Evolutionary conservation across 2,888 invertebrate species (phyloP), one percentile per base, ranked within the genome.

Genomic region (Drosophila anceps): DNA sequence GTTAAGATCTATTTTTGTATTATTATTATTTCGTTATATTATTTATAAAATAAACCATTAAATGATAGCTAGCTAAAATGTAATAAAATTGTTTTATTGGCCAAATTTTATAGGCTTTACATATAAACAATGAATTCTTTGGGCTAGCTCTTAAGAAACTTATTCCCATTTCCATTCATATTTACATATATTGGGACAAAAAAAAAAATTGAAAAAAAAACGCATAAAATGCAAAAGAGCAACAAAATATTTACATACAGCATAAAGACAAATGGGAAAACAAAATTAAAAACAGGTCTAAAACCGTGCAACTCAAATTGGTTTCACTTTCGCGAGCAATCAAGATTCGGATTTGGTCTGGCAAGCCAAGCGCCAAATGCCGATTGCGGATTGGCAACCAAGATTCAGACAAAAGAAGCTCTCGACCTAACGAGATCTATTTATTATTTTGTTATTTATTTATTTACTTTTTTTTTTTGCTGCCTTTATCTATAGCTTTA

Each of bases 251-350:
- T 55, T 63, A 13, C 43, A 54, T 37, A n/a, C n/a, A 66, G 50
- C 59, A 20, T 46, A 12, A 24, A 41, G 13, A 29, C 29, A 44
- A 58, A 35, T 13, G 1, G n/a, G 27, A 15, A 35, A 37, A 46
- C 13, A 46, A 37, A 18, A 46, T 35, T 12, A 8, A 63, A 73
- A 73, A 69, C 64, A 39, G 64, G 59, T 64, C 69, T 51, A 55
- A 58, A 29, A 20, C 39, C 60, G n/a, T 44, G 50, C 41, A 60
- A 37, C 43, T 58, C 20, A 48, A 54, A 68, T 54, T 64, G 61
- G 63, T 76, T 76, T 76, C 73, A 73, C 76, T 73, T 76, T 76
- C 58, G 53, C 55, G 33, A 51, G 53, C 44, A 24, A 59, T 62
- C 41, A 29, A 51, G 46, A 51, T 20, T 66, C 20, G 29, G 10